Evolutionary conservation across 2,113 vertebrate species (phyloP), one percentile per base, ranked within the genome.

Genomic region (Platichthys stellatus): DNA sequence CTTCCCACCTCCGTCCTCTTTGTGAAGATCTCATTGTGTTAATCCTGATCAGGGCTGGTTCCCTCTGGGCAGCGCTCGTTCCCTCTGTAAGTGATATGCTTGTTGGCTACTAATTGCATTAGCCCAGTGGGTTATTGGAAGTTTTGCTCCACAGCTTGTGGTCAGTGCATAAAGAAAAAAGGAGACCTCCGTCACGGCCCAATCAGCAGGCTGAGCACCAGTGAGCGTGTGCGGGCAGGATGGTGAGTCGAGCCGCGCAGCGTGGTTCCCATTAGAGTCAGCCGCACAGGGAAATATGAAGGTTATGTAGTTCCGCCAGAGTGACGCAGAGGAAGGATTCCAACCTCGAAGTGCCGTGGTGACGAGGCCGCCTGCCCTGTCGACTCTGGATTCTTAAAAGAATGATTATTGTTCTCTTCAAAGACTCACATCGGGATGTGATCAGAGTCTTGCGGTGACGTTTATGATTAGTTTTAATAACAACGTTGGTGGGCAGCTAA

Each of bases 41-140:
- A 9, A 21, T 54, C 20, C 51, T 15, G 18, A 54, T 20, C 51
- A 21, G 51, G 53, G 4, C 62, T 87, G 74, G 76, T 69, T 72
- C 63, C 66, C 63, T 80, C 49, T 79, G 72, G 49, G 53, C 53
- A 23, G 51, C 56, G 4, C 62, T 87, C 76, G 76, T 69, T 72
- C 63, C 66, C 63, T 80, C 49, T 79, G 72, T 90, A 89, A 92
- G 88, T 88, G 90, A 90, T 92, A 81, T 69, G 78, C 69, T 77
- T 72, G 83, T 86, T 90, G 70, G 75, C 69, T 76, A 68, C 87
- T 93, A 92, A 93, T 93, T 92, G 86, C 89, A 90, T 92, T 89
- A 83, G 83, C 91, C 81, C 90, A 85, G 90, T 86, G 64, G 92
- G 89, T 88, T 88, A 88, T 89, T 87, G 81, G 81, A 90, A 88